phyloP scores from a whole-genome alignment of 2,888 invertebrate species.

The Pherbina coryleti region DNA sequence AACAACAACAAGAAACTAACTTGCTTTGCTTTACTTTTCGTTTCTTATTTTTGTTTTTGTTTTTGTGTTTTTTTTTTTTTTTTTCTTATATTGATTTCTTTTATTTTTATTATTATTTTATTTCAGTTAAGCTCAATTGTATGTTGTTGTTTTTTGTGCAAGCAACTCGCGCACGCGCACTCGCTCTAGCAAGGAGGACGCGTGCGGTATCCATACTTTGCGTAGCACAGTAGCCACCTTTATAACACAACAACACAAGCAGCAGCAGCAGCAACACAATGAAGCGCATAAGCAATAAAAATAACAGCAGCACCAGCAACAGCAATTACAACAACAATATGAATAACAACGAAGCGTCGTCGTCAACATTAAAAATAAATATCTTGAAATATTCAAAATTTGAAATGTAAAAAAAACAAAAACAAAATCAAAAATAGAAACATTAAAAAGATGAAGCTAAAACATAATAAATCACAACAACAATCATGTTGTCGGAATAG shows the following conservation, averaged over 20 bases:
- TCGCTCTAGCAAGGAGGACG: slow-evolving; percentile 49
- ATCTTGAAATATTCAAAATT: neutral
- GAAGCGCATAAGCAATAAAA: slow-evolving; percentile 18
- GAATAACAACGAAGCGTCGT: neutral
- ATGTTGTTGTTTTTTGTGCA: neutral
- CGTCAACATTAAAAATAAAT: neutral
- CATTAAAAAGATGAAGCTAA: neutral
- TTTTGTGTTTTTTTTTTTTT: neutral
- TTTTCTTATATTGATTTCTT: neutral
- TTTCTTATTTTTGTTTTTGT: neutral
- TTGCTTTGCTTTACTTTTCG: neutral
- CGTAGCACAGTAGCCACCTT: slow-evolving; percentile 66
- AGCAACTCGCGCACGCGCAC: slow-evolving; percentile 27
- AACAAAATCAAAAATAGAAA: neutral
- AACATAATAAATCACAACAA: too few relatives aligned
- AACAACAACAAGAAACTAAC: neutral
- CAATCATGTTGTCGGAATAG: too few relatives aligned
- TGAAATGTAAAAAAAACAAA: neutral
- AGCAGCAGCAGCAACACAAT: slow-evolving; percentile 51
- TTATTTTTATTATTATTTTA: slow-evolving; percentile 10
- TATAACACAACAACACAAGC: slow-evolving; percentile 41
- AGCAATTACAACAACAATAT: neutral
- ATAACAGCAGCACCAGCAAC: slow-evolving; percentile 11
- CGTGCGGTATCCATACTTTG: slow-evolving; percentile 55
- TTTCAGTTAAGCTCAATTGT: neutral